These are phyloP conservation scores for Prionace glauca DNA, from an alignment of 2,797 vertebrate species.

Conservation along the genomic window DNA sequence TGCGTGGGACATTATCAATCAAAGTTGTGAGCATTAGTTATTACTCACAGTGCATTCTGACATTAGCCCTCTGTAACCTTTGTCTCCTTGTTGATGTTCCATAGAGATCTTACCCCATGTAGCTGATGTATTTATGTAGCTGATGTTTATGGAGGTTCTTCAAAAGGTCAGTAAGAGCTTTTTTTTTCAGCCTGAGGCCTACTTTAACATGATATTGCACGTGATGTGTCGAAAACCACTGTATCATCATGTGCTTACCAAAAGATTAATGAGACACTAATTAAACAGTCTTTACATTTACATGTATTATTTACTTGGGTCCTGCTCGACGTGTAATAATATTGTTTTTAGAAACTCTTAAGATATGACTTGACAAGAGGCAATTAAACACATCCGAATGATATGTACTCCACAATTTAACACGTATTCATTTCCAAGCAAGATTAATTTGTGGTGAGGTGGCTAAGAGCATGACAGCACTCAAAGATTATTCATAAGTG, in stretches of 20 bases:
- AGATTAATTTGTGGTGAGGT: slow-evolving; percentile 40
- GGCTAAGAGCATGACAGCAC: not conserved
- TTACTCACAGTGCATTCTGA: slow-evolving; percentile 71
- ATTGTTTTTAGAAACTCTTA: slow-evolving; percentile 45
- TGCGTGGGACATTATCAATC: slow-evolving; percentile 66
- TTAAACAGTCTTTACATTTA: slow-evolving; percentile 10
- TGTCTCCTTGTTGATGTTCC: slow-evolving; percentile 50
- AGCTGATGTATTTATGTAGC: slow-evolving; percentile 63
- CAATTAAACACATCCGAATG: slow-evolving; percentile 44
- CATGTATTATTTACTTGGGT: not conserved
- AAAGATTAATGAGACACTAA: slow-evolving; percentile 27
- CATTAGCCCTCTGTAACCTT: slow-evolving; percentile 58
- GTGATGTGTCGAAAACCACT: slow-evolving; percentile 22
- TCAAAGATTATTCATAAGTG: not conserved
- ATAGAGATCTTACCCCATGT: slow-evolving; percentile 49
- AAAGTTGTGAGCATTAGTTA: slow-evolving; percentile 73
- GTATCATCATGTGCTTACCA: slow-evolving; percentile 22
- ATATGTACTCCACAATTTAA: slow-evolving; percentile 44
- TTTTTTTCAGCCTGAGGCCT: not conserved
- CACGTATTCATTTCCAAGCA: slow-evolving; percentile 42
- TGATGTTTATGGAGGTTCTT: slow-evolving; percentile 58
- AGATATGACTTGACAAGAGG: slow-evolving; percentile 39
- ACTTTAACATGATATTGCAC: slow-evolving; percentile 47
- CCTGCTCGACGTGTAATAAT: slow-evolving; percentile 39
- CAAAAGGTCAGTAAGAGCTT: slow-evolving; percentile 61